phyloP scores from a whole-genome alignment of 1,140 invertebrate species.

The Eumeta japonica region DNA sequence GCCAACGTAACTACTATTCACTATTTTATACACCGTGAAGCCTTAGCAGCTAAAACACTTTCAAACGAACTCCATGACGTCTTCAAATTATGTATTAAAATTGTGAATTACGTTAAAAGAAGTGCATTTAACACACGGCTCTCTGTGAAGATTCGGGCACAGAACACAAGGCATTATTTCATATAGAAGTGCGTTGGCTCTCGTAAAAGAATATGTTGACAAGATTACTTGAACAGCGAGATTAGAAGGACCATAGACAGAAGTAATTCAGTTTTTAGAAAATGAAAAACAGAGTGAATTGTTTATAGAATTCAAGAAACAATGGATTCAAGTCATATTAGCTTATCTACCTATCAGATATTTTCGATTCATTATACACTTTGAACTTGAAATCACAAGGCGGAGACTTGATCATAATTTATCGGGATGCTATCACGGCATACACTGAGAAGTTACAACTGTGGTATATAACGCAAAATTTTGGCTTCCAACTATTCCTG shows the following conservation, averaged over 20 bases:
- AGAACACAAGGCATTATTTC: conserved; percentile 18
- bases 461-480: conserved; percentile 5
- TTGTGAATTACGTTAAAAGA: conserved; percentile 27
- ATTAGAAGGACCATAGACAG: no score
- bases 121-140: conserved; percentile 22
- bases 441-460: conserved; percentile 4
- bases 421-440: conserved; percentile 5
- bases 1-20: conserved; percentile 17
- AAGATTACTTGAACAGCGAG: conserved; percentile 17
- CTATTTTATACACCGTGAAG: no score
- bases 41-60: conserved; percentile 28
- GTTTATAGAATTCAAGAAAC: conserved; percentile 7
- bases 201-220: conserved; percentile 22
- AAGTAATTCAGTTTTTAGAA: conserved; percentile 13
- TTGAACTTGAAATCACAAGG: no score
- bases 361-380: conserved; percentile 9
- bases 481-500: no score
- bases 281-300: conserved; percentile 12
- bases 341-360: conserved; percentile 10
- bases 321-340: no score
- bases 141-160: no score
- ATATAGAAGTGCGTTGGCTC: no score
- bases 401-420: no score
- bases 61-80: conserved; percentile 15
- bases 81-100: conserved; percentile 21